A percentile compares a stretch with the other conserved stretches of the same genome.
Evolutionary conservation across 2,888 invertebrate genomes (phyloP).

Genomic region (Acanthococcus lagerstroemiae): DNA sequence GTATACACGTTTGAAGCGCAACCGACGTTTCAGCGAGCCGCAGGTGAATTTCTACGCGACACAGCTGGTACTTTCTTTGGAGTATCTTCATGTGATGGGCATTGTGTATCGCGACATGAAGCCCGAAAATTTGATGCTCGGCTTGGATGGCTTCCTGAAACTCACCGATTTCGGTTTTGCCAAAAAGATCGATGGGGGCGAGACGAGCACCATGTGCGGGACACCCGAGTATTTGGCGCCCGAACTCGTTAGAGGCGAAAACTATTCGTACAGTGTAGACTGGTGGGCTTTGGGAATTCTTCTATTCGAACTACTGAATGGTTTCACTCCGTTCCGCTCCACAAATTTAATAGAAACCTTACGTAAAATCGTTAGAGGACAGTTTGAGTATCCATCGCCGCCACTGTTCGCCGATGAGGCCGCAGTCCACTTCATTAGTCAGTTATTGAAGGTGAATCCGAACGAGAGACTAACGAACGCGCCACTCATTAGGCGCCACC

Average conservation of each 20-base stretch:
- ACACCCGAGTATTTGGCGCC: conserved; percentile 20
- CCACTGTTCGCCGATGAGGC: not conserved
- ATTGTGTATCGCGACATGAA: conserved; percentile 15
- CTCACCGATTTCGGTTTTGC: conserved; percentile 14
- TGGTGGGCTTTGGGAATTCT: conserved; percentile 20
- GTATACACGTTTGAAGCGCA: not conserved
- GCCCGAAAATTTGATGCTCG: conserved; percentile 15
- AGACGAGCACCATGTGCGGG: conserved; percentile 20
- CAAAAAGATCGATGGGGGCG: conserved; percentile 14
- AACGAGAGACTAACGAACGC: not conserved
- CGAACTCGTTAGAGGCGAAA: conserved; percentile 3
- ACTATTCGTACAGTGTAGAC: conserved; percentile 9
- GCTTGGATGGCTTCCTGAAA: not conserved
- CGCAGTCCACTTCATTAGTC: not conserved
- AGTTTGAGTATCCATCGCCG: not conserved
- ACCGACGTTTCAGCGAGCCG: not conserved
- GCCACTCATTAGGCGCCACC: not conserved
- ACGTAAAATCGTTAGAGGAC: not conserved
- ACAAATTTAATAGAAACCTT: not conserved
- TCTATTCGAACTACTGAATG: conserved; percentile 4
- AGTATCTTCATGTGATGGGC: conserved; percentile 17
- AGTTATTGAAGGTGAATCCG: not conserved
- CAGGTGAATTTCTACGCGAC: conserved; percentile 8
- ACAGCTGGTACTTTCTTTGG: conserved; percentile 10
- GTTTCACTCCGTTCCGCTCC: conserved; percentile 8